Base-by-base conservation (phyloP, 1,140 invertebrate genomes). In the Drosophila chauvacae region DNA sequence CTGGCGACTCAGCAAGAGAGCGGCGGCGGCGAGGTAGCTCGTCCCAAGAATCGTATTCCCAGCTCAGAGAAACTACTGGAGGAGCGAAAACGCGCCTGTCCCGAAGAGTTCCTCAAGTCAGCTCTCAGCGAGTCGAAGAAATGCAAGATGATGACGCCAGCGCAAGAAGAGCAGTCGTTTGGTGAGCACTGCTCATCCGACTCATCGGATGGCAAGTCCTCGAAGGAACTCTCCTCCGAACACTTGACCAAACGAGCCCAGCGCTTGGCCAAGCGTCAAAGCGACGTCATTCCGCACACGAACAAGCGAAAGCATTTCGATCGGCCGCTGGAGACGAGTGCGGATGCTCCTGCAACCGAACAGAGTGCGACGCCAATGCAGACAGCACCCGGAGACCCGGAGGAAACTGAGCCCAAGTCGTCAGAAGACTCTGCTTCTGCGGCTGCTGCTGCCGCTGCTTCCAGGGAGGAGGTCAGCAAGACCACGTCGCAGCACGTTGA, bases 241-340 rank as follows among this genome's bases (percentile, higher is more conserved):
- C 60, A 75, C 20, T 30, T 84, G 50, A 88, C 85, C 13, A 90
- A 90, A 23, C 47, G 90, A 10, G 83, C 90, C 0, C 69, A 88
- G 44, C 64, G 90, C 4, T 26, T 91, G 35, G 90, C 90, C n/a
- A 91, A 91, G 63, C 81, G 90, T 0, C 23, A 23, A 23, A 91
- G 94, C 47, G 92, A 94, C 14, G 91, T 68, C 7, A 66, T 80
- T 18, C 74, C 81, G 30, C 85, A 90, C 28, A 87, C 90, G 7
- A 87, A 90, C 58, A 91, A 91, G 35, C 51, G 90, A 16, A 91
- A 91, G 47, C 90, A 91, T 51, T 90, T 91, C 37, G 90, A 91
- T 7, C 73, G 85, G 1, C 39, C 81, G 9, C 62, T 63, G 20
- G 58, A 75, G 13, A 66, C 56, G 20, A 71, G 41, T 41, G 60